Evolutionary conservation across 2,797 vertebrate species (phyloP), one percentile per base, ranked within the genome.

Genomic region (Phalloptychus januarius): DNA sequence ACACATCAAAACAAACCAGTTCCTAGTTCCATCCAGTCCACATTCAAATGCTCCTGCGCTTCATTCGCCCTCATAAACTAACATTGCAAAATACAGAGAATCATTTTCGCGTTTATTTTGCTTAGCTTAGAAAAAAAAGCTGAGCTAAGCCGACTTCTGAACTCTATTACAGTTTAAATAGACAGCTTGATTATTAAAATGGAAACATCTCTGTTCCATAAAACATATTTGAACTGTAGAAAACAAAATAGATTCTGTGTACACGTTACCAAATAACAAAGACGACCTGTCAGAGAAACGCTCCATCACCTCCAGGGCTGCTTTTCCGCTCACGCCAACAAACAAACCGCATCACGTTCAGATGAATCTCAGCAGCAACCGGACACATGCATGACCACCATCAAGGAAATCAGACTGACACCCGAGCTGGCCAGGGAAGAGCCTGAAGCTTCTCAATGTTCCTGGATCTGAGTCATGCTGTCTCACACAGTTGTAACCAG

Each of bases 371-470:
- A 54, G 69, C 63, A 84, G 75, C 81, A 83, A 85, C 80, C 79
- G 82, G 72, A 78, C 28, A 15, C 75, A 79, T 87, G 85, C 88
- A 91, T 93, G 91, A 94, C 84, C 85, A 78, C 82, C 79, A 88
- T 93, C 89, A 90, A 44, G 76, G 56, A 87, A 93, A 91, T 93
- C 91, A 89, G 86, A 90, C 90, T 93, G 91, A 93, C 94, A 91
- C 78, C 85, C 83, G 69, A 87, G 79, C 80, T 63, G 85, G 63
- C 72, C 10, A 13, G 48, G 81, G 85, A 85, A 76, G 79, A 86
- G 89, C 88, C 89, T 70, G 79, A 73, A 92, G 91, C 87, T 82
- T 79, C 85, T 84, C 83, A 80, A 74, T 40, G 82, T 71, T 85
- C 56, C 74, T 85, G 40, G 61, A 89, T 75, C 85, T 75, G 91